Evolutionary conservation across 2,888 invertebrate species (phyloP), one percentile per base, ranked within the genome.

Genomic region (Podabrus alpinus): DNA sequence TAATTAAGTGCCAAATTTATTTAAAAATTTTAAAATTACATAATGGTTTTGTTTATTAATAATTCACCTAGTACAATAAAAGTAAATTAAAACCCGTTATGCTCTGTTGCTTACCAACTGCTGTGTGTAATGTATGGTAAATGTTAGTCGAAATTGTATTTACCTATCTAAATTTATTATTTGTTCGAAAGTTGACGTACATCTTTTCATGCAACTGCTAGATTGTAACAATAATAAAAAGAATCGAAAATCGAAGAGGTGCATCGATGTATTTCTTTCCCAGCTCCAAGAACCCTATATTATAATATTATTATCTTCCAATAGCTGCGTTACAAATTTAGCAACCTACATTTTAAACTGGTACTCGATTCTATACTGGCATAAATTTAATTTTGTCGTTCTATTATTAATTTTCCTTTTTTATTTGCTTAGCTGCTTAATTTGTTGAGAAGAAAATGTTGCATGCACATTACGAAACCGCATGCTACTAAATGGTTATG

Each of bases 351-450:
- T 73, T 75, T 71, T 64, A 66, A 73, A 71, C 72, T 76, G 76
- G 76, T 73, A 73, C 70, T 59, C 24, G 62, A 45, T 25, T 61
- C 59, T 45, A n/a, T n/a, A 67, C 60, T 66, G 72, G 25, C 68
- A 72, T 66, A 72, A 72, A 72, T 76, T 73, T 73, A 76, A 76
- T 71, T 76, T 73, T 76, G 72, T 70, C 67, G 64, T 73, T 59
- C 73, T 72, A 69, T 72, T 75, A 66, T 64, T 69, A 68, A 68
- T 74, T 68, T 71, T 45, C 45, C n/a, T 45, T 45, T 45, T 29
- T 29, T n/a, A n/a, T n/a, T 68, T 60, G 66, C 71, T 29, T 25
- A 68, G 19, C 15, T 21, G 61, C 45, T 73, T 64, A 64, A 64
- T 19, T n/a, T 17, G n/a, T 13, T 2, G 62, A 13, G n/a, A 45